These are phyloP conservation scores for Bovichtus diacanthus DNA, from an alignment of 2,797 vertebrate genomes.

Conservation along the genomic window DNA sequence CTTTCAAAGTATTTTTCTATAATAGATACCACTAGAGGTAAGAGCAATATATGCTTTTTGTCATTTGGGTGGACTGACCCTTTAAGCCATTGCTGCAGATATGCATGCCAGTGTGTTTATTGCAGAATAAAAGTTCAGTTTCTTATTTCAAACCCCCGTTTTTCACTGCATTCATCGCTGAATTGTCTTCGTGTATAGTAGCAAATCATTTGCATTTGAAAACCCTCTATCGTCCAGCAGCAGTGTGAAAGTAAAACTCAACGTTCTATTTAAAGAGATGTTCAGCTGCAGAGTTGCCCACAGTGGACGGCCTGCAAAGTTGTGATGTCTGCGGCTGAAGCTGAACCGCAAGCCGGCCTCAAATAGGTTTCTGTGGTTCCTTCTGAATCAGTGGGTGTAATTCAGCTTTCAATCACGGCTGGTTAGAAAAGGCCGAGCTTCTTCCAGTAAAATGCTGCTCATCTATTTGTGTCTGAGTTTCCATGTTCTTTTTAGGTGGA, in stretches of 20 bases:
- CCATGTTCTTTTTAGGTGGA: conserved; percentile 10
- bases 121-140: no score
- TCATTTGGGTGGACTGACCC: neutral
- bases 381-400: conserved; percentile 24
- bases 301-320: neutral
- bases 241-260: no score
- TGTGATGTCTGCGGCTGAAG: conserved; percentile 54
- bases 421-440: conserved; percentile 46
- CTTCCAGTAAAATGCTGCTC: conserved; percentile 65
- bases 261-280: conserved; percentile 21
- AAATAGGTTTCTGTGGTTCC: conserved; percentile 36
- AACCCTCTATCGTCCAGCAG: no score
- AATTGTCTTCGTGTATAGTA: no score
- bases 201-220: no score
- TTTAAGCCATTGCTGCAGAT: neutral
- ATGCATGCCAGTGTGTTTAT: no score
- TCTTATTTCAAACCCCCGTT: no score
- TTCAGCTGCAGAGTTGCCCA: conserved; percentile 5
- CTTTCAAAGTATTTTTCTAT: no score
- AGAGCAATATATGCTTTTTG: neutral
- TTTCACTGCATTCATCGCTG: no score
- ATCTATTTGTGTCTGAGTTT: conserved; percentile 54
- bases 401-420: conserved; percentile 6
- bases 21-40: neutral
- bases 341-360: conserved; percentile 31